phyloP scores from a whole-genome alignment of 1,140 invertebrate species.

The Rhynchophorus ferrugineus region DNA sequence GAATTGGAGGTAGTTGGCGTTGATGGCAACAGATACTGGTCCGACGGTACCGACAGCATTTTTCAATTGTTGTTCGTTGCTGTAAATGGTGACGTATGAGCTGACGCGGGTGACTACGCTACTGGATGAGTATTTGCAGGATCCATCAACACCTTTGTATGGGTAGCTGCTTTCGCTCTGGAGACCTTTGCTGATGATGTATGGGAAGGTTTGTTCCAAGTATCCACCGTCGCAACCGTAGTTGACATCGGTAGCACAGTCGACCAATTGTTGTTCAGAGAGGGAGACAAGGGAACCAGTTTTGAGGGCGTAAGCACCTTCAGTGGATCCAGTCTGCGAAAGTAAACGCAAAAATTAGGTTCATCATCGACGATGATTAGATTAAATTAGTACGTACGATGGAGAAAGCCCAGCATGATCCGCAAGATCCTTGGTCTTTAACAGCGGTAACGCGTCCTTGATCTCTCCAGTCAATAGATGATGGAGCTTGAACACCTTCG shows the following conservation, averaged over 20 bases:
- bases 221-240: conserved; percentile 12
- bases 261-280: conserved; percentile 94
- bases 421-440: conserved; percentile 35
- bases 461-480: conserved; percentile 29
- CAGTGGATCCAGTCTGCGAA: conserved; percentile 39
- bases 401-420: conserved; percentile 50
- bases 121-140: conserved; percentile 29
- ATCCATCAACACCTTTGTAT: conserved; percentile 12
- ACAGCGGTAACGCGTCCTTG: conserved; percentile 30
- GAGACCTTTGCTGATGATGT: conserved; percentile 10
- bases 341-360: not conserved
- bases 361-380: too few relatives aligned
- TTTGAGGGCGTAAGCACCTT: conserved; percentile 88
- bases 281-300: conserved; percentile 76
- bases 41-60: conserved; percentile 79
- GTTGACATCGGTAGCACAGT: conserved; percentile 63
- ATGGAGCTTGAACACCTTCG: conserved; percentile 21
- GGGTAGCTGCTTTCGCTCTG: conserved; percentile 14
- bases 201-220: conserved; percentile 9
- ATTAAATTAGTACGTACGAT: conserved; percentile 31
- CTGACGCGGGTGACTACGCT: conserved; percentile 41
- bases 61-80: conserved; percentile 59
- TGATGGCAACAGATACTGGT: conserved; percentile 81
- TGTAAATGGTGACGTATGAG: conserved; percentile 36
- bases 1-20: conserved; percentile 52